Evolutionary conservation across 2,888 invertebrate genomes (phyloP), one percentile per base, ranked within the genome.

Genomic region (Mythimna ferrago): DNA sequence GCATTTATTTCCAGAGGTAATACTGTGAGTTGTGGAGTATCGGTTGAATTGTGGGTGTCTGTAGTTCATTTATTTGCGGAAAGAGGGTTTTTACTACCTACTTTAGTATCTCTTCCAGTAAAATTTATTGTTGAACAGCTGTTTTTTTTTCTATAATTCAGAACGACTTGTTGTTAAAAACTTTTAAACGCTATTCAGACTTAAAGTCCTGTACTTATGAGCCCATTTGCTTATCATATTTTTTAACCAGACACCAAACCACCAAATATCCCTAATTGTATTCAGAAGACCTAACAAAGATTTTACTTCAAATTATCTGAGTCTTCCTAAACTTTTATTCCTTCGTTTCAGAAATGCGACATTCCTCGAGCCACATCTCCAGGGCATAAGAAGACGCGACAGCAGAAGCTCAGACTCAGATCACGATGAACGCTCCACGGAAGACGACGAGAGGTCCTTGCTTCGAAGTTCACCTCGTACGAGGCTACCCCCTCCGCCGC

Each of bases 321-420:
- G 1, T 5, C 48, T 48, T 60, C 19, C 9, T 38, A 11, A 65
- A 38, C 10, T 53, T 62, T 65, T 6, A 32, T 16, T 74, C 65
- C 51, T 78, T 94, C 93, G 90, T 97, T 97, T 0, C 97, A 98
- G 98, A 96, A 98, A 97, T 95, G 97, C 97, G 91, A 97, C 97
- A 81, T 98, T 98, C 92, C 96, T 98, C 89, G 98, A 98, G 92
- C 97, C 98, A 54, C 98, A 98, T 91, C 96, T 98, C 82, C 97
- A 97, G 89, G 97, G 97, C 63, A 94, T 97, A 89, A 94, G 96
- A 75, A 92, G 97, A 84, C 90, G 96, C 80, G 90, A 96, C 92
- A 93, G 96, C 90, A 87, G 94, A 82, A 94, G 95, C 91, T 96
- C 94, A 9, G 96, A 96, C 86, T 96, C 96, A 7, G 96, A 96